These are phyloP conservation scores for Gasteruption jaculator DNA, from an alignment of 2,888 invertebrate species.

Conservation along the genomic window DNA sequence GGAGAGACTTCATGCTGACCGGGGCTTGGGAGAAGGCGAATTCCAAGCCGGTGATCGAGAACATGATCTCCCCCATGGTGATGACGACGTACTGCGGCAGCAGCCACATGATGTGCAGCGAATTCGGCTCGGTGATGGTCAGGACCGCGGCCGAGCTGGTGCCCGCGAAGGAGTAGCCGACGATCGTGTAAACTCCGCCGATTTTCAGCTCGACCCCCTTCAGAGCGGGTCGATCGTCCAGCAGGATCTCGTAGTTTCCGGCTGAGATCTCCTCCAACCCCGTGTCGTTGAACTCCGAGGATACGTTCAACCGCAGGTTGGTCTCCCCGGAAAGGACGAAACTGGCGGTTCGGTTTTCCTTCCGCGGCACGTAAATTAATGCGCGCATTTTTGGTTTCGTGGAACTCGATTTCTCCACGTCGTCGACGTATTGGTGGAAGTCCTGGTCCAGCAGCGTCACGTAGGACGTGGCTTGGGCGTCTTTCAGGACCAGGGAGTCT, in stretches of 20 bases:
- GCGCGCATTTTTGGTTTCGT: slow-evolving; percentile 45
- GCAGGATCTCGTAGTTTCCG: slow-evolving; percentile 48
- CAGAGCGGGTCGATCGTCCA: slow-evolving; percentile 45
- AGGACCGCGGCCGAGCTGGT: slow-evolving; percentile 38
- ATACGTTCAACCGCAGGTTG: no score
- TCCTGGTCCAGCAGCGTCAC: slow-evolving; percentile 13
- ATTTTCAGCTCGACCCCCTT: slow-evolving; percentile 50
- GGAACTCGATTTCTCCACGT: slow-evolving; percentile 35
- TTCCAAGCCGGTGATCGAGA: slow-evolving; percentile 91
- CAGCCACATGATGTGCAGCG: slow-evolving; percentile 78
- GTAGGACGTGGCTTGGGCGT: slow-evolving; percentile 26
- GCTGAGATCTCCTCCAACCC: slow-evolving; percentile 39
- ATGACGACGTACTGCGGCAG: slow-evolving; percentile 91
- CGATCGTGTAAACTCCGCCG: slow-evolving; percentile 66
- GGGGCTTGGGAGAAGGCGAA: slow-evolving; percentile 97
- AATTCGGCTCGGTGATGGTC: slow-evolving; percentile 65
- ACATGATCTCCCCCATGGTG: slow-evolving; percentile 92
- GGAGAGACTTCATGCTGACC: slow-evolving; percentile 86
- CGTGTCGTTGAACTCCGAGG: slow-evolving; percentile 8
- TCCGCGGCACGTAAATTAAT: slow-evolving; percentile 36
- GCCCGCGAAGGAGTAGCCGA: slow-evolving; percentile 40
- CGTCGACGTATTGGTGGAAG: slow-evolving; percentile 29
- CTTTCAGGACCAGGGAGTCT: no score
- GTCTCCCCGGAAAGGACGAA: no score
- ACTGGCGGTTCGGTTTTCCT: not conserved